Percentiles rank a stretch among this genome's conserved stretches.
Conservation (phyloP, 2,797 vertebrate species). For the Eleutherodactylus coqui region DNA sequence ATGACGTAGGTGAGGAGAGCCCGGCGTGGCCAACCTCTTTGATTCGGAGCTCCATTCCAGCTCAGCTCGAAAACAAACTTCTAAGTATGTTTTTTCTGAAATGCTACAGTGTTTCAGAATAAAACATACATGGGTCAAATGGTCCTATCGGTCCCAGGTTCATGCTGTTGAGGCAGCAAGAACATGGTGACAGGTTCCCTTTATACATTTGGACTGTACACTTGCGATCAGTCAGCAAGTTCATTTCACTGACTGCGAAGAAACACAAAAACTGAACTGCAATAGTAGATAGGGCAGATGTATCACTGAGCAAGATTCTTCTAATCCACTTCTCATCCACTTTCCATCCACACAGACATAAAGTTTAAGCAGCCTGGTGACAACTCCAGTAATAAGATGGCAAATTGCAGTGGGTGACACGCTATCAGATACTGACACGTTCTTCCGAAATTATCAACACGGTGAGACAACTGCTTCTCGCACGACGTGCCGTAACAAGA, state of each 20-base stretch:
- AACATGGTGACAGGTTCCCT: too few relatives aligned
- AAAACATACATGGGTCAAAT: too few relatives aligned
- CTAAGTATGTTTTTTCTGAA: too few relatives aligned
- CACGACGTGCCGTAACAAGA: constrained; percentile 27
- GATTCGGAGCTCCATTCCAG: too few relatives aligned
- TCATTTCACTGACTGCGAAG: background rate
- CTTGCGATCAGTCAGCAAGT: background rate
- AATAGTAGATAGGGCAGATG: constrained; percentile 7
- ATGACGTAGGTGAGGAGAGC: too few relatives aligned
- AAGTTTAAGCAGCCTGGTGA: constrained; percentile 25
- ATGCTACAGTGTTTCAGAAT: too few relatives aligned
- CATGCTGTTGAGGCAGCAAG: too few relatives aligned
- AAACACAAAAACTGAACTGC: background rate
- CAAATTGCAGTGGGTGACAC: constrained; percentile 31
- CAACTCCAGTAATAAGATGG: constrained; percentile 32
- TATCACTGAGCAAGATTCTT: constrained; percentile 22
- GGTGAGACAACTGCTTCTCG: constrained; percentile 24
- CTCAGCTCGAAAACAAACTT: too few relatives aligned
- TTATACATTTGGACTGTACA: background rate
- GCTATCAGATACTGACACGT: constrained; percentile 53
- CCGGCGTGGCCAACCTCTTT: too few relatives aligned
- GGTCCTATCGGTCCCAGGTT: too few relatives aligned
- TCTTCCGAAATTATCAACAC: constrained; percentile 49
- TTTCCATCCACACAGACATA: constrained; percentile 5
- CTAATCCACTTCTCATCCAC: constrained; percentile 18